Evolutionary conservation across 1,140 invertebrate genomes (phyloP).

Genomic region (Pemphigus obesinymphae): DNA sequence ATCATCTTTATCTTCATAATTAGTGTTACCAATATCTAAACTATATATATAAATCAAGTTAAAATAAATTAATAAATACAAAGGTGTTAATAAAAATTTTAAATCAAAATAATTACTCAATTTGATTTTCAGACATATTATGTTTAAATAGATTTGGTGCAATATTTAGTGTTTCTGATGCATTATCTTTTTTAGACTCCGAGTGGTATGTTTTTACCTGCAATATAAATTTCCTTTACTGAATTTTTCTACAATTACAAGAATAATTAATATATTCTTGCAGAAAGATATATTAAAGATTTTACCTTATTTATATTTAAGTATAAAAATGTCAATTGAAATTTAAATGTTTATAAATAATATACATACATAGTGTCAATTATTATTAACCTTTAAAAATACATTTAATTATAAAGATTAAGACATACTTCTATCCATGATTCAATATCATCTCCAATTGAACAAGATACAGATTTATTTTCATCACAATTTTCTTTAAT

Average conservation of each 20-base stretch:
- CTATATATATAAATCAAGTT: too few species aligned
- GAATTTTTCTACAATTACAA: too few species aligned
- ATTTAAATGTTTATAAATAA: too few species aligned
- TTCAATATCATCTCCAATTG: not conserved
- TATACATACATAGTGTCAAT: too few species aligned
- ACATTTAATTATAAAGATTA: not conserved
- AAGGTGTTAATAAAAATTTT: too few species aligned
- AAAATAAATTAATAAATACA: slow-evolving; percentile 47
- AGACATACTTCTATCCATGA: slow-evolving; percentile 29
- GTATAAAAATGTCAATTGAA: too few species aligned
- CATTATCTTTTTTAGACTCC: not conserved
- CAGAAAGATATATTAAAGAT: too few species aligned
- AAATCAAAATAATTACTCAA: not conserved
- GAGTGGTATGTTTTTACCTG: slow-evolving; percentile 37
- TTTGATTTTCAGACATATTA: slow-evolving; percentile 46
- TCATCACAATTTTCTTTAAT: not conserved
- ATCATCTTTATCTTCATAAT: slow-evolving; percentile 65
- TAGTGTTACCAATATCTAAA: slow-evolving; percentile 69
- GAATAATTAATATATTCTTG: too few species aligned
- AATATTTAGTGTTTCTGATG: not conserved
- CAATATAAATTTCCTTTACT: not conserved
- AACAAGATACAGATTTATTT: not conserved
- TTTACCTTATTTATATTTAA: too few species aligned
- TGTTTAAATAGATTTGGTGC: too few species aligned
- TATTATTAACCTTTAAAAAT: too few species aligned